phyloP scores from a whole-genome alignment of 2,888 invertebrate genomes.

The Prosapia bicincta region DNA sequence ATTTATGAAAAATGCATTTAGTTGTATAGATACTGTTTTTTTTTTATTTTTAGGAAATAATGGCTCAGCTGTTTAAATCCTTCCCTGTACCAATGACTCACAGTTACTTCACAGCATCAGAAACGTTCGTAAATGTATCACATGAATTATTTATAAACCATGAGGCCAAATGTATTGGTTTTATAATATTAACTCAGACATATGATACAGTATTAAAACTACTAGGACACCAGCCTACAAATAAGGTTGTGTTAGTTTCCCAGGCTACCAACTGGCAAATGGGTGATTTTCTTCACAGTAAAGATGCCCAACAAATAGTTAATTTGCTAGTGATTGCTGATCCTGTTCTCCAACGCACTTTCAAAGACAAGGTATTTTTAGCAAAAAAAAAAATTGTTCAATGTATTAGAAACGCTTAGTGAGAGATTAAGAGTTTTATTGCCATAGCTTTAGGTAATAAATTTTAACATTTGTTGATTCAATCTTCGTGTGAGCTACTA shows the following conservation, averaged over 20 bases:
- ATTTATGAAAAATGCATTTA: not conserved
- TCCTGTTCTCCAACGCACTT: constrained; percentile 31
- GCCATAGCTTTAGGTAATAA: too few relatives aligned
- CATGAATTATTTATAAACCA: not conserved
- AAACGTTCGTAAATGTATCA: not conserved
- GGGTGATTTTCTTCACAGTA: constrained; percentile 62
- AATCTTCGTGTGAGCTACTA: too few relatives aligned
- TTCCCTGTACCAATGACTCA: constrained; percentile 14
- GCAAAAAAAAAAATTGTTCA: too few relatives aligned
- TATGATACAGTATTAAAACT: constrained; percentile 19
- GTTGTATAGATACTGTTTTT: not conserved
- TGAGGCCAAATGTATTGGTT: constrained; percentile 9
- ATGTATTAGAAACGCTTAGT: too few relatives aligned
- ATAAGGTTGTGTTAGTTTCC: constrained; percentile 60
- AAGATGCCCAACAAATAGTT: constrained; percentile 60
- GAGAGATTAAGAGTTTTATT: too few relatives aligned
- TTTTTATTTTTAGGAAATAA: not conserved
- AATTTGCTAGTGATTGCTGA: constrained; percentile 63
- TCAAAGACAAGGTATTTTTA: constrained; percentile 22
- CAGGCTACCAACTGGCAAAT: constrained; percentile 72
- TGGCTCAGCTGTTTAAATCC: constrained; percentile 6
- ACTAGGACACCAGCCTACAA: constrained; percentile 14
- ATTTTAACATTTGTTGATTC: too few relatives aligned
- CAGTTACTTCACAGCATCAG: constrained; percentile 13
- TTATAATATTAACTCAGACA: constrained; percentile 18